Evolutionary conservation across 2,113 vertebrate species (phyloP).

Genomic region (Cheilinus undulatus): DNA sequence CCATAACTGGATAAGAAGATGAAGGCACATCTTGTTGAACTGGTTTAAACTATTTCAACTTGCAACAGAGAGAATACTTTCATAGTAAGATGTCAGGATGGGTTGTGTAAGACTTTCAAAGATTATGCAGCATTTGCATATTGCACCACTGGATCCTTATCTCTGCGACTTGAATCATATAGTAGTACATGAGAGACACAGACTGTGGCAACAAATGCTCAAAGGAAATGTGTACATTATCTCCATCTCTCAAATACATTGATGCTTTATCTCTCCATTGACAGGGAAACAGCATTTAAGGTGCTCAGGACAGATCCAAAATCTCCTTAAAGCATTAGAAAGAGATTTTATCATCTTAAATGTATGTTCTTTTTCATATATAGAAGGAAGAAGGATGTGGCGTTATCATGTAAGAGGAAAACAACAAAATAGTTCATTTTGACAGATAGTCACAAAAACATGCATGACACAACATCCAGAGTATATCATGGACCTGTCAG

Average conservation of each 20-base stretch:
- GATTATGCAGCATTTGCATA: background rate
- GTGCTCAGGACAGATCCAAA: background rate
- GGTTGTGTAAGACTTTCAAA: background rate
- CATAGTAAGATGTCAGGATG: background rate
- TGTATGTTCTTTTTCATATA: background rate
- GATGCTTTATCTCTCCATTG: background rate
- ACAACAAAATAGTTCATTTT: background rate
- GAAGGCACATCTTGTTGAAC: background rate
- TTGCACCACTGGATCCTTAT: background rate
- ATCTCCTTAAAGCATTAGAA: no score
- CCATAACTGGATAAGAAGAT: background rate
- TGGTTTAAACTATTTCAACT: background rate
- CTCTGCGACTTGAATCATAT: background rate
- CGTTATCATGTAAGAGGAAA: background rate
- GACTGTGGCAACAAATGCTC: no score
- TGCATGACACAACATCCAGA: slow-evolving; percentile 7
- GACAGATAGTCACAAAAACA: slow-evolving; percentile 2
- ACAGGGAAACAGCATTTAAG: background rate
- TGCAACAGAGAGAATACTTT: background rate
- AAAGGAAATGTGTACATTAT: no score
- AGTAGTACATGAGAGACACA: no score
- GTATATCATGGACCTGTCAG: slow-evolving; percentile 34
- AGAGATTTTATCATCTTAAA: no score
- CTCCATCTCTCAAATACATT: no score
- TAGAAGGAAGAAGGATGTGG: no score